Percentiles rank a stretch among this genome's conserved stretches.
Conservation (phyloP, 2,797 vertebrate genomes). For the Bufotes viridis region DNA sequence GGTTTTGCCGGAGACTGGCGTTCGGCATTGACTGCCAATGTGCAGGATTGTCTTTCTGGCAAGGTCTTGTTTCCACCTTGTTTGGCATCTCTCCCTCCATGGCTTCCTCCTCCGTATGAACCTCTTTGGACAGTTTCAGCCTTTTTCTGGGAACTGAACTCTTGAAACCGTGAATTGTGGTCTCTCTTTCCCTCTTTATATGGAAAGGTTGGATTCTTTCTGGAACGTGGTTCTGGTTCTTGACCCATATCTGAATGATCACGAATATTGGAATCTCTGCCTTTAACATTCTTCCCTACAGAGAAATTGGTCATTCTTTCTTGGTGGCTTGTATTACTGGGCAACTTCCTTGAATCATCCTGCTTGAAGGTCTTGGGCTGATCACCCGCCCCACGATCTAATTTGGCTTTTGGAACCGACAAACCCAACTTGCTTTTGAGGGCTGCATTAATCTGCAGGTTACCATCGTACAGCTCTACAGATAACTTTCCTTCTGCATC, state of each 20-base stretch:
- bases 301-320: neutral
- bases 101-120: neutral
- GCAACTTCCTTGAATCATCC: conserved; percentile 48
- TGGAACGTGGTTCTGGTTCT: neutral
- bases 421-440: conserved; percentile 78
- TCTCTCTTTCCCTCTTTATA: neutral
- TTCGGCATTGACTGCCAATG: neutral
- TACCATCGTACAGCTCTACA: conserved; percentile 86
- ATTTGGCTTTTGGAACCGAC: conserved; percentile 25
- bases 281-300: neutral
- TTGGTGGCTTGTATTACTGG: neutral
- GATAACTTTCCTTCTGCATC: conserved; percentile 84
- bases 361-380: neutral
- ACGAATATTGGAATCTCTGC: neutral
- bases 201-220: neutral
- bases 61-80: neutral
- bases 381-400: neutral
- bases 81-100: neutral
- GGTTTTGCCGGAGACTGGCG: neutral
- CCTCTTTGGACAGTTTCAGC: conserved; percentile 36
- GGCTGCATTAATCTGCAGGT: conserved; percentile 81
- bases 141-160: neutral
- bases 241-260: neutral
- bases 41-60: neutral
- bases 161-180: neutral